Conservation (phyloP, 1,140 invertebrate species). For the Camponotus floridanus region DNA sequence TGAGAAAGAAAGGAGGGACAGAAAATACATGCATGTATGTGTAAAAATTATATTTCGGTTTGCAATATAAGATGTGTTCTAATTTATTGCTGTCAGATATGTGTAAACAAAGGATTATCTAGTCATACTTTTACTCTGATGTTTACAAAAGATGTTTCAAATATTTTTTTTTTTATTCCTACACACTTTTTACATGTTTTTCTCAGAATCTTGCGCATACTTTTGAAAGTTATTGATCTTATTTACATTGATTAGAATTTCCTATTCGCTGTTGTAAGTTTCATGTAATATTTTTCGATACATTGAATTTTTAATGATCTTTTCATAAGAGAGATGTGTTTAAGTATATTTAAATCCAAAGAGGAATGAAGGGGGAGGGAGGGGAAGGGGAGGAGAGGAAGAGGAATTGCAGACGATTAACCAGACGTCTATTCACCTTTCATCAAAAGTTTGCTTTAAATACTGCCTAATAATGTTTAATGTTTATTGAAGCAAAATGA, state of each 20-base stretch:
- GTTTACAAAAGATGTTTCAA: not conserved
- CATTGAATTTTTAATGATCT: not conserved
- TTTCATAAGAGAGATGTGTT: not conserved
- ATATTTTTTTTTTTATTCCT: not conserved
- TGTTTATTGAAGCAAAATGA: not conserved
- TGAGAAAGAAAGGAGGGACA: not conserved
- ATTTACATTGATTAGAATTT: not conserved
- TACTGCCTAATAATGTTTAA: not conserved
- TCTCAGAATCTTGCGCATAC: not conserved
- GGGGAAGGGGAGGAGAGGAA: not conserved
- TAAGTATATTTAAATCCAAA: not conserved
- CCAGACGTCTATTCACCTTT: not conserved
- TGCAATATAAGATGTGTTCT: not conserved
- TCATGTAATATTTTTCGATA: not conserved
- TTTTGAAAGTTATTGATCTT: not conserved
- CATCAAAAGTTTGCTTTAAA: constrained; percentile 8
- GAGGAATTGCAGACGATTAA: not conserved
- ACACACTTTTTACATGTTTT: not conserved
- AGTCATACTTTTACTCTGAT: constrained; percentile 10
- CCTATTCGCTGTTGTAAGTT: not conserved
- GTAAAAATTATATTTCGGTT: not conserved
- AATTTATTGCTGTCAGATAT: not conserved
- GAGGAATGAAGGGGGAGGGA: not conserved
- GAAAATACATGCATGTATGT: not conserved
- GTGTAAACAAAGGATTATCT: constrained; percentile 1